phyloP scores from a whole-genome alignment of 2,113 vertebrate species.

The Stegastes partitus region DNA sequence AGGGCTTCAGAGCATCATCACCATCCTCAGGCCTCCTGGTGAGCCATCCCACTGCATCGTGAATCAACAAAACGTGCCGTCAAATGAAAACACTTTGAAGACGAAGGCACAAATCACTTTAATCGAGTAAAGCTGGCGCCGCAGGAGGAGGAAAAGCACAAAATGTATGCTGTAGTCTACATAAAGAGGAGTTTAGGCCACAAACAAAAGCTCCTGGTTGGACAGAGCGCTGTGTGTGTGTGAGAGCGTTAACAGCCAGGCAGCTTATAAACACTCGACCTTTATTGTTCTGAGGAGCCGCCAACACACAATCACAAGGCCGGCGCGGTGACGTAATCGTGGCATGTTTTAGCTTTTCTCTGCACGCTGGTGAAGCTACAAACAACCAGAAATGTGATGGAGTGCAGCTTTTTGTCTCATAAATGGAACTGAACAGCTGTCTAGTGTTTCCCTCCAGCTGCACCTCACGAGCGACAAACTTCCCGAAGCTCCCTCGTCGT shows the following conservation, averaged over 20 bases:
- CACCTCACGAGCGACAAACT: background rate
- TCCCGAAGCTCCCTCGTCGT: background rate
- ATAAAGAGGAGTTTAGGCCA: slow-evolving; percentile 13
- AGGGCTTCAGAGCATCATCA: background rate
- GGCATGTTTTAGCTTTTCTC: background rate
- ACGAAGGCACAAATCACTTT: slow-evolving; percentile 15
- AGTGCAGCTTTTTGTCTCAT: too few species aligned
- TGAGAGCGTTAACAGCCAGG: slow-evolving; percentile 52
- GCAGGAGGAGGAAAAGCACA: background rate
- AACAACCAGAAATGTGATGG: too few species aligned
- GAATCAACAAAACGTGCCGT: slow-evolving; percentile 34
- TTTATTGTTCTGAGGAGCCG: slow-evolving; percentile 49
- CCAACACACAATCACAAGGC: slow-evolving; percentile 32
- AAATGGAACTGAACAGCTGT: too few species aligned
- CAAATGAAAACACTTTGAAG: slow-evolving; percentile 42
- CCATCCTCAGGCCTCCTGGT: background rate
- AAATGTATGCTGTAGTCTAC: background rate
- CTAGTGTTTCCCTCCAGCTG: background rate
- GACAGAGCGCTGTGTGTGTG: slow-evolving; percentile 10
- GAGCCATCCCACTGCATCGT: slow-evolving; percentile 9
- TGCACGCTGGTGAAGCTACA: background rate
- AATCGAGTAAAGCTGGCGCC: slow-evolving; percentile 28
- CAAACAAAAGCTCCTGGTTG: slow-evolving; percentile 26
- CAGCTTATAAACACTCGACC: slow-evolving; percentile 61
- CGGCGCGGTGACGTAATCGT: background rate